phyloP scores from a whole-genome alignment of 2,113 vertebrate genomes.

The Sorex araneus region DNA sequence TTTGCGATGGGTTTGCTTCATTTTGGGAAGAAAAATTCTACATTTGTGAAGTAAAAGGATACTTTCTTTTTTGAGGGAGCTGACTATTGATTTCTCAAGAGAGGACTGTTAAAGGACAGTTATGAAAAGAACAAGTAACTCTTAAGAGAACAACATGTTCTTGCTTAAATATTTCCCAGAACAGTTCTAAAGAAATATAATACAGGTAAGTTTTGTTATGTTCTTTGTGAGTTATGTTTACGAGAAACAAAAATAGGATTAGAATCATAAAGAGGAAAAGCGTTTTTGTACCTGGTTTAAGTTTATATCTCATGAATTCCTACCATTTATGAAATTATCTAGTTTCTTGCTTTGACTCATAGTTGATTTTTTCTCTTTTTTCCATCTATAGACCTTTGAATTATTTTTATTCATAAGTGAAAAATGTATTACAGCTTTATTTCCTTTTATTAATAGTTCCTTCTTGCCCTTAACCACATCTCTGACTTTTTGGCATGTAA shows the following conservation, averaged over 20 bases:
- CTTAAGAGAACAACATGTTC: conserved; percentile 68
- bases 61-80: conserved; percentile 51
- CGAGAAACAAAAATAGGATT: conserved; percentile 68
- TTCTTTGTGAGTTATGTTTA: conserved; percentile 73
- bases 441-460: conserved; percentile 81
- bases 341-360: conserved; percentile 64
- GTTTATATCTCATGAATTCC: conserved; percentile 66
- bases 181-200: conserved; percentile 74
- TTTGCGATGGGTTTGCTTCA: conserved; percentile 22
- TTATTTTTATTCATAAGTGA: conserved; percentile 82
- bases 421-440: conserved; percentile 78
- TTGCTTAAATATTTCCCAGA: conserved; percentile 78
- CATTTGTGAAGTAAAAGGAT: conserved; percentile 16
- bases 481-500: conserved; percentile 75
- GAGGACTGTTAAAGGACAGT: conserved; percentile 60
- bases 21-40: conserved; percentile 38
- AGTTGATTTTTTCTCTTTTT: conserved; percentile 68
- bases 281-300: conserved; percentile 55
- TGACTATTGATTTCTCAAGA: conserved; percentile 49
- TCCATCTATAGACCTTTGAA: conserved; percentile 65
- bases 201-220: conserved; percentile 71
- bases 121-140: conserved; percentile 68
- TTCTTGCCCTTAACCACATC: conserved; percentile 78
- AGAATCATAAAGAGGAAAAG: conserved; percentile 61
- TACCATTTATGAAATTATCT: conserved; percentile 71